phyloP scores from a whole-genome alignment of 1,140 invertebrate species.

The Achatina immaculata region DNA sequence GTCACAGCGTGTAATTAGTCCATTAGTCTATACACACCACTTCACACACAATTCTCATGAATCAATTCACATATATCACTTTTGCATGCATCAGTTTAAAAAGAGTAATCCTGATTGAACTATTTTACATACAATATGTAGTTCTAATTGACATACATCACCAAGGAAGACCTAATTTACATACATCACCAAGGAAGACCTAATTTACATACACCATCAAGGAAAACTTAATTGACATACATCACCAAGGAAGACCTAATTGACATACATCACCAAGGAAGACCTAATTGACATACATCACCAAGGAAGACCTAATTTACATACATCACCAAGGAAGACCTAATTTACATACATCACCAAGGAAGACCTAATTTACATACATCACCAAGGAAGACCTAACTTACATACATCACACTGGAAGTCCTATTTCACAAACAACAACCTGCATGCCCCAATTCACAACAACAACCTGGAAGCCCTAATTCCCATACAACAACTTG shows the following conservation, averaged over 20 bases:
- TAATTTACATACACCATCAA: too few species aligned
- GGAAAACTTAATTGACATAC: too few species aligned
- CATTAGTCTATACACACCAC: too few species aligned
- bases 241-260: too few species aligned
- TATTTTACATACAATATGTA: not conserved
- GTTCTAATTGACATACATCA: not conserved
- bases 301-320: too few species aligned
- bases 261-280: not conserved
- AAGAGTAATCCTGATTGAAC: too few species aligned
- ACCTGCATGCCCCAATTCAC: not conserved
- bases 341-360: not conserved
- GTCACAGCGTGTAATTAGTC: too few species aligned
- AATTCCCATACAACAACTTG: not conserved
- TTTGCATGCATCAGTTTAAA: too few species aligned
- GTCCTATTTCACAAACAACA: not conserved
- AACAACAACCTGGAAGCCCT: not conserved
- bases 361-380: not conserved
- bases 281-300: too few species aligned
- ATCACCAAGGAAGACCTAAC: not conserved
- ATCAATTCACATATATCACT: not conserved
- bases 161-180: too few species aligned
- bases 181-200: too few species aligned
- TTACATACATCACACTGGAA: not conserved
- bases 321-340: too few species aligned
- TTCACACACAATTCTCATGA: not conserved